These are phyloP conservation scores for Amiota minor DNA, from an alignment of 2,888 invertebrate genomes.

Conservation along the genomic window DNA sequence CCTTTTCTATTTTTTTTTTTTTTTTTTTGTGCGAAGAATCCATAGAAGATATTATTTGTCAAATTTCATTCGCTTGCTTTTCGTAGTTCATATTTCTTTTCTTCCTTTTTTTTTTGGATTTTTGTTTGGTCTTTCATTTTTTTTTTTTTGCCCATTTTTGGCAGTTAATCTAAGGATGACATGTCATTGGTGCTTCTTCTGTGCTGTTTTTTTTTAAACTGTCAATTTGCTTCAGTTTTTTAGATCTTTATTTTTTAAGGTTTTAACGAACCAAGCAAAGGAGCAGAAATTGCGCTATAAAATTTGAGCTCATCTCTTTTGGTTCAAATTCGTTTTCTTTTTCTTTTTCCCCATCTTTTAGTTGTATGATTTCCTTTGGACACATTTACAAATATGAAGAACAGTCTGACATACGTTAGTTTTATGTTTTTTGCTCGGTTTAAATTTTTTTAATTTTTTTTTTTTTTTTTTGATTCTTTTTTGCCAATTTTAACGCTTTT, in stretches of 20 bases:
- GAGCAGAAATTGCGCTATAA: slow-evolving; percentile 7
- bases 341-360: slow-evolving; percentile 29
- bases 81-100: slow-evolving; percentile 55
- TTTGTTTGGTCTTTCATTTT: slow-evolving; percentile 46
- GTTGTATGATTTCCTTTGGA: slow-evolving; percentile 19
- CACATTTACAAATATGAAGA: not conserved
- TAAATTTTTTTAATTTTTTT: slow-evolving; percentile 30
- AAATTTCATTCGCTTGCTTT: slow-evolving; percentile 66
- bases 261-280: not conserved
- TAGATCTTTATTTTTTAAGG: not conserved
- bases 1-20: slow-evolving; percentile 54
- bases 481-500: slow-evolving; percentile 12
- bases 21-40: slow-evolving; percentile 47
- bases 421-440: slow-evolving; percentile 39
- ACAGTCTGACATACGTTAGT: slow-evolving; percentile 42
- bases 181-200: slow-evolving; percentile 32
- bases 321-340: not conserved
- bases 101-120: slow-evolving; percentile 16
- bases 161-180: slow-evolving; percentile 60
- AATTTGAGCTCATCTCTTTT: not conserved
- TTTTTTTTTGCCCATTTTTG: slow-evolving; percentile 11
- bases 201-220: slow-evolving; percentile 33
- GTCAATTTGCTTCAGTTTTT: slow-evolving; percentile 39
- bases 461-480: slow-evolving; percentile 19
- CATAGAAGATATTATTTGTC: slow-evolving; percentile 68